These are phyloP conservation scores for Jaculus jaculus DNA, from an alignment of 2,113 vertebrate species.

Conservation along the genomic window DNA sequence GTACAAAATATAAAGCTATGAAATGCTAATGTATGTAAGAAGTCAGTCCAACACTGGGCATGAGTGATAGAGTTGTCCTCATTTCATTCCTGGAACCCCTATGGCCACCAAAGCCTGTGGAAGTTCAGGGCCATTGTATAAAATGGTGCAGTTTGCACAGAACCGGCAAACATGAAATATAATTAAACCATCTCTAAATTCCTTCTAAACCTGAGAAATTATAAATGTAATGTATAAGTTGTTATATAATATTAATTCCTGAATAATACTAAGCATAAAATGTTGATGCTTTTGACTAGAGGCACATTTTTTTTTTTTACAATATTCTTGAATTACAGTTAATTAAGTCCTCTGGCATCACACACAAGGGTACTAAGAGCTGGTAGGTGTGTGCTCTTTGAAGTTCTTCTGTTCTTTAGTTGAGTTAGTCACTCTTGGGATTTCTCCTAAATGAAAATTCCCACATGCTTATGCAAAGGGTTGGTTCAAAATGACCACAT, in stretches of 20 bases:
- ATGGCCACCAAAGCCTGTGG: neutral
- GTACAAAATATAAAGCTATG: neutral
- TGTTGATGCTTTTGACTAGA: neutral
- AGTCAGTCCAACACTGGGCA: neutral
- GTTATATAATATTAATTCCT: neutral
- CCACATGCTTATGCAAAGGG: rapidly evolving
- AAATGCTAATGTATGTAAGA: neutral
- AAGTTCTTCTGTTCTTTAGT: neutral
- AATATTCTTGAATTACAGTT: neutral
- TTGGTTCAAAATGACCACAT: neutral
- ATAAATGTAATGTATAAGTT: neutral
- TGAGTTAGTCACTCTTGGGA: rapidly evolving
- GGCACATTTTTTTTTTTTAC: neutral
- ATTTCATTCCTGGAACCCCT: too few relatives aligned
- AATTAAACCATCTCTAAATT: neutral
- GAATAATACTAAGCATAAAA: neutral
- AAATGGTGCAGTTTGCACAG: neutral
- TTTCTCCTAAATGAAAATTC: neutral
- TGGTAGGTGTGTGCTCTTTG: neutral
- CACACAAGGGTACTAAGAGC: neutral
- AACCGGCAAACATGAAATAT: neutral
- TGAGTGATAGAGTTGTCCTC: too few relatives aligned
- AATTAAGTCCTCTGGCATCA: neutral
- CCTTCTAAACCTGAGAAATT: neutral
- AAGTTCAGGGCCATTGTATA: too few relatives aligned